Evolutionary conservation across 2,797 vertebrate genomes (phyloP).

Genomic region (Alectoris magna): DNA sequence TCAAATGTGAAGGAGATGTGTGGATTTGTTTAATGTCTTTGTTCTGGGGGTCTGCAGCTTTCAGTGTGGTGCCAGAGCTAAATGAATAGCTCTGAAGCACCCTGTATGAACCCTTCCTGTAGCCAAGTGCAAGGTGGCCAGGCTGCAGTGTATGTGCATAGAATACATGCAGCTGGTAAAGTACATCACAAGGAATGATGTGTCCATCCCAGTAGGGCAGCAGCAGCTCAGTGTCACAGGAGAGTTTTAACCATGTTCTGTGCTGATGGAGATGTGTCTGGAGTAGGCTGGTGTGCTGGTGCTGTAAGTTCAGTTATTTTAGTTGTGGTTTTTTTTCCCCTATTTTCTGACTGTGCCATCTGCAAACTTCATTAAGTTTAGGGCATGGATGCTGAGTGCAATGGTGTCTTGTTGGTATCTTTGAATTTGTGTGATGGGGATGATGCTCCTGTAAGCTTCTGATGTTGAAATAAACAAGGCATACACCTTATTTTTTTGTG

Average conservation of each 20-base stretch:
- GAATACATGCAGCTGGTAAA: background rate
- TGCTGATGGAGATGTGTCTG: background rate
- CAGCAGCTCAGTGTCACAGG: background rate
- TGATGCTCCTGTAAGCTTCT: background rate
- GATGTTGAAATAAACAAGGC: background rate
- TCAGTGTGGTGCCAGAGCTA: background rate
- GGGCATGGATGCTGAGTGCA: background rate
- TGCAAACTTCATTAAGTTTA: background rate
- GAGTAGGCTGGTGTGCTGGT: background rate
- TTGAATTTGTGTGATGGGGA: background rate
- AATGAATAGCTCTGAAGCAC: background rate
- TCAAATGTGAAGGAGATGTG: background rate
- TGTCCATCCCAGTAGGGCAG: background rate
- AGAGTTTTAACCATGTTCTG: background rate
- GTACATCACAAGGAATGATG: background rate
- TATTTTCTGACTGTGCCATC: background rate
- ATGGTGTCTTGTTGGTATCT: background rate
- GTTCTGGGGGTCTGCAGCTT: background rate
- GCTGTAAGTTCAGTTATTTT: background rate
- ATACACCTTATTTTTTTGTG: background rate
- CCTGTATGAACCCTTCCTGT: background rate
- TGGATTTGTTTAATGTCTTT: background rate
- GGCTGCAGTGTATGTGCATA: background rate
- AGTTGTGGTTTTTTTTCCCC: background rate
- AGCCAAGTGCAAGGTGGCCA: accelerated